Conservation (phyloP, 2,888 invertebrate genomes). For the Nemapogon koenigi region DNA sequence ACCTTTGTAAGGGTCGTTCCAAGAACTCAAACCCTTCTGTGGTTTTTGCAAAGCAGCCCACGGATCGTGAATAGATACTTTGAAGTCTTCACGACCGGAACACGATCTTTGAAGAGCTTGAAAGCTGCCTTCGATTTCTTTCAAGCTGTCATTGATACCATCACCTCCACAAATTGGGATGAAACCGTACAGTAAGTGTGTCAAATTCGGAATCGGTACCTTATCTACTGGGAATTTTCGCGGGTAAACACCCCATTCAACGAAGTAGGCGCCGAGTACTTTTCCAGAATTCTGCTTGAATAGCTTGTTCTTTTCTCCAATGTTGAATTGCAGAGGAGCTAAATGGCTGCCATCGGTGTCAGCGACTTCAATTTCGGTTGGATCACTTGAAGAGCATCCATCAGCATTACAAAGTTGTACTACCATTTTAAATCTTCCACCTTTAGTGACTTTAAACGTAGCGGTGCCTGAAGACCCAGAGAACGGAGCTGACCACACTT, state of each 20-base stretch:
- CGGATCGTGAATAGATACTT: slow-evolving; percentile 55
- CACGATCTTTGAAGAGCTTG: slow-evolving; percentile 55
- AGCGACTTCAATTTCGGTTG: slow-evolving; percentile 49
- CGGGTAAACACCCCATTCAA: slow-evolving; percentile 58
- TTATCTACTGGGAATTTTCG: slow-evolving; percentile 53
- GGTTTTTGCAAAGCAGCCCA: slow-evolving; percentile 59
- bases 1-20: slow-evolving; percentile 59
- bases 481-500: slow-evolving; percentile 40
- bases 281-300: slow-evolving; percentile 57
- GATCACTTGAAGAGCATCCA: slow-evolving; percentile 46
- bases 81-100: slow-evolving; percentile 54
- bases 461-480: slow-evolving; percentile 40
- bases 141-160: slow-evolving; percentile 57
- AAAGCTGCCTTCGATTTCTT: slow-evolving; percentile 57
- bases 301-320: slow-evolving; percentile 49
- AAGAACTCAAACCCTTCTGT: slow-evolving; percentile 49
- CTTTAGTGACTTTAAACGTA: slow-evolving; percentile 48
- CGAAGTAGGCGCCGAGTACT: slow-evolving; percentile 53
- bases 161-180: slow-evolving; percentile 58
- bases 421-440: slow-evolving; percentile 49
- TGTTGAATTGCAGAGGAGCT: slow-evolving; percentile 41
- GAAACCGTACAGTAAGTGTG: slow-evolving; percentile 53
- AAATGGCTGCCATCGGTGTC: slow-evolving; percentile 59
- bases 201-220: slow-evolving; percentile 48
- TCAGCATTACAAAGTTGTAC: slow-evolving; percentile 50